Evolutionary conservation across 1,140 invertebrate genomes (phyloP), one percentile per base, ranked within the genome.

Genomic region (Drosophila nikananu): DNA sequence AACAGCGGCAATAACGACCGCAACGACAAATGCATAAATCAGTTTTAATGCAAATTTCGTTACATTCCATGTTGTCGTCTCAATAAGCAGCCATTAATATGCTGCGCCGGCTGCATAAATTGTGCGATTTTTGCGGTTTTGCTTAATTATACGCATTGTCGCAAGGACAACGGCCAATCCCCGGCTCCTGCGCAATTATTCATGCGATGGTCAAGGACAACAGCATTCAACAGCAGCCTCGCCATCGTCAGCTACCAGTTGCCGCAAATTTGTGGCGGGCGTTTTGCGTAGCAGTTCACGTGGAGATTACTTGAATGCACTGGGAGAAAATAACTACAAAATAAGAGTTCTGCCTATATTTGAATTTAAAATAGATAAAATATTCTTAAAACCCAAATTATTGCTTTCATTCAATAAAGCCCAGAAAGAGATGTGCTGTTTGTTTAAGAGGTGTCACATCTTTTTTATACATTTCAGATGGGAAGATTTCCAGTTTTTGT

Each of bases 31-130:
- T 79, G 48, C 77, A 79, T 72, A 79, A 79, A 79, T 79, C 77
- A 79, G 77, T 79, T 79, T 79, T 79, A 79, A 79, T 79, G 76
- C 57, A 89, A 80, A 81, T 80, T 89, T 72, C 61, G 62, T 61
- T 58, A 60, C 62, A 74, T 49, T 65, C 61, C 67, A 37, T 58
- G 63, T 58, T 68, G 59, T 55, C 60, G 68, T 68, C 70, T 79
- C 73, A 81, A 84, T 89, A 89, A 84, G 70, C 62, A 77, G 70
- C 78, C 86, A 89, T 90, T 89, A 79, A 86, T 76, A 80, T 89
- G 81, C 81, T 62, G 61, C 48, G 70, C 58, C 39, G 58, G 70
- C 59, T 62, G 62, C 70, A 81, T 89, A 90, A 89, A 84, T 89
- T 83, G 63, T 64, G 64, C 58, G 48, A 78, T 79, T 77, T 80